Conservation (phyloP, 2,113 vertebrate genomes). For the Neodon shergylaensis region DNA sequence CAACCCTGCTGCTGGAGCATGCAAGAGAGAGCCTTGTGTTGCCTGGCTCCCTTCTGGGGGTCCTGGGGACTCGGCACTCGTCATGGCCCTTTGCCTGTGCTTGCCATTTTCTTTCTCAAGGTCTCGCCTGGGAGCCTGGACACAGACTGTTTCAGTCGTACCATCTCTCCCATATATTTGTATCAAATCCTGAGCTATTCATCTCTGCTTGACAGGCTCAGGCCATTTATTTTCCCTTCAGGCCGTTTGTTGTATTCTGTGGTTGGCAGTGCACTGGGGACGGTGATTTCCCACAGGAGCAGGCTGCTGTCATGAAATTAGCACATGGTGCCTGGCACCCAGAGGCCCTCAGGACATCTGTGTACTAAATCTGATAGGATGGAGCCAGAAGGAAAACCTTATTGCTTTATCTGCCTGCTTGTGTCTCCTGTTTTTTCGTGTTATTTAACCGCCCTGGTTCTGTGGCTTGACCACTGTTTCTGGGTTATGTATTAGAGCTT, state of each 20-base stretch:
- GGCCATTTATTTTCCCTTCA: neutral
- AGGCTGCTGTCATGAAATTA: neutral
- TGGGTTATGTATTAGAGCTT: neutral
- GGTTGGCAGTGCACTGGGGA: neutral
- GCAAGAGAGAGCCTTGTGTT: neutral
- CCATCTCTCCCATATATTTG: rapidly evolving
- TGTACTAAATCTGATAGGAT: neutral
- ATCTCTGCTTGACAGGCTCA: neutral
- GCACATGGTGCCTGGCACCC: neutral
- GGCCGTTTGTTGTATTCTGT: neutral
- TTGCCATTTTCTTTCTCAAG: neutral
- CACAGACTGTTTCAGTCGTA: neutral
- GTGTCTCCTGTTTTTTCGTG: neutral
- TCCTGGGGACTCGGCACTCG: neutral
- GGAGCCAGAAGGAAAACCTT: neutral
- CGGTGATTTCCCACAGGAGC: neutral
- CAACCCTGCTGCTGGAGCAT: neutral
- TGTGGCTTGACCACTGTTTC: neutral
- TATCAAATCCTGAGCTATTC: neutral
- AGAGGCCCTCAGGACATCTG: neutral
- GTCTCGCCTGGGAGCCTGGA: neutral
- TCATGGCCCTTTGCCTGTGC: neutral
- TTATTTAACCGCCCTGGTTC: neutral
- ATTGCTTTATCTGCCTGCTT: neutral
- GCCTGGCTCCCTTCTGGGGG: neutral